A percentile compares a stretch with the other conserved stretches of the same genome.
Conservation (phyloP, 2,113 vertebrate genomes). For the Sitta europaea region DNA sequence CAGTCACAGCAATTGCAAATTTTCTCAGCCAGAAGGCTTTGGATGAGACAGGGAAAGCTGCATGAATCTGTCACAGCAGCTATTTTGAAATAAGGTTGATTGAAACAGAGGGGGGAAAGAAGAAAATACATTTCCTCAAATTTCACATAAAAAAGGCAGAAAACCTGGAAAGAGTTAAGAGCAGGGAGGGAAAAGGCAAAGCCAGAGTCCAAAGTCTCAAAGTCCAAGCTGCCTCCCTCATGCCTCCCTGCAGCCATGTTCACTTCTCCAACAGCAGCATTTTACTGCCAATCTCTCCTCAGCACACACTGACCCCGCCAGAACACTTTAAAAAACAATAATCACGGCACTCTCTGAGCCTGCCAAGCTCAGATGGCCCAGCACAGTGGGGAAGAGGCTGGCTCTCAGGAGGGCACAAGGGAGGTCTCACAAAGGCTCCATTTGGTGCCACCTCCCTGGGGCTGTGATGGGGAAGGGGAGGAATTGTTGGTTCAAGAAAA, state of each 20-base stretch:
- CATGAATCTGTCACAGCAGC: not conserved
- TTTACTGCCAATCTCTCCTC: not conserved
- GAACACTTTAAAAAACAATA: not conserved
- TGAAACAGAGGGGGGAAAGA: not conserved
- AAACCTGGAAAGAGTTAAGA: not conserved
- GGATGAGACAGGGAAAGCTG: not conserved
- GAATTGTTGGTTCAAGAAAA: not conserved
- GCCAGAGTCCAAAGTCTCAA: conserved; percentile 1
- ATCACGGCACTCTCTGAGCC: not conserved
- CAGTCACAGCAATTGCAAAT: not conserved
- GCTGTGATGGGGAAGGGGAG: not conserved
- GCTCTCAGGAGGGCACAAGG: not conserved
- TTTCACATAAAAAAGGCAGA: not conserved
- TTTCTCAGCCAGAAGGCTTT: not conserved
- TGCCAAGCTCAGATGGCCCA: not conserved
- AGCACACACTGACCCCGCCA: not conserved
- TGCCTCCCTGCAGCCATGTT: not conserved
- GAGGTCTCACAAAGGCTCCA: not conserved
- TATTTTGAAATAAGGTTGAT: not conserved
- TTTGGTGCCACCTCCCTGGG: not conserved
- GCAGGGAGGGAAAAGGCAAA: not conserved
- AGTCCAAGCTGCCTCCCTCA: not conserved
- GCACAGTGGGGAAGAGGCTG: not conserved
- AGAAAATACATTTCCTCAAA: not conserved
- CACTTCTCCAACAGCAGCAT: not conserved